phyloP scores from a whole-genome alignment of 1,140 invertebrate species.

The Drosophila tristis region DNA sequence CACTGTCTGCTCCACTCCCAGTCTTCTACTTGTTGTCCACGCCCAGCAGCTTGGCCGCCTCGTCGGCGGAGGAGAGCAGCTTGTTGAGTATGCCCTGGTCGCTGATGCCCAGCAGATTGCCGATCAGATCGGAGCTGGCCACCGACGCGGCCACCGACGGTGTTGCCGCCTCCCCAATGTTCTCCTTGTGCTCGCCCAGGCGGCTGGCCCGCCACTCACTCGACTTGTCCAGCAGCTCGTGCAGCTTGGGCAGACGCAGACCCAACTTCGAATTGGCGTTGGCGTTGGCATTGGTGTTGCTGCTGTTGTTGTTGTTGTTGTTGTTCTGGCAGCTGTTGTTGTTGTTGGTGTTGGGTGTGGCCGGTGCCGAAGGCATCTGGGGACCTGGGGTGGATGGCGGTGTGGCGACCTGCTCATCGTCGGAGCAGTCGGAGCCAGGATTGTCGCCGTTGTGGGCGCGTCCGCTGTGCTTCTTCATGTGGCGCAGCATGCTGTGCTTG shows the following conservation, averaged over 20 bases:
- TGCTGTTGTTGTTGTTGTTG: constrained; percentile 42
- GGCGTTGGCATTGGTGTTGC: constrained; percentile 24
- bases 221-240: constrained; percentile 73
- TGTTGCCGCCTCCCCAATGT: constrained; percentile 67
- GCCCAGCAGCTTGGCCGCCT: constrained; percentile 94
- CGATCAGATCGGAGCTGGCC: constrained; percentile 90
- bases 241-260: constrained; percentile 63
- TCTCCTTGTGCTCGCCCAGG: constrained; percentile 85
- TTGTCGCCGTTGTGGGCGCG: constrained; percentile 78
- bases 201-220: constrained; percentile 78
- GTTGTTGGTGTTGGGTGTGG: constrained; percentile 34
- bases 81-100: constrained; percentile 94
- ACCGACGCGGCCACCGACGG: constrained; percentile 84
- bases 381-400: constrained; percentile 33
- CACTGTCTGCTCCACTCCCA: no score
- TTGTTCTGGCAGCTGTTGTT: constrained; percentile 58
- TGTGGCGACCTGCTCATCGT: constrained; percentile 84
- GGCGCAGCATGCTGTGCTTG: constrained; percentile 97
- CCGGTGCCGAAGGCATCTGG: constrained; percentile 1
- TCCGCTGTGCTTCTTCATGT: constrained; percentile 92
- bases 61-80: constrained; percentile 92
- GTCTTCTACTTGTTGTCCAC: constrained; percentile 86
- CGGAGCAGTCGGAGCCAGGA: constrained; percentile 80
- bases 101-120: constrained; percentile 94
- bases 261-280: constrained; percentile 19